These are phyloP conservation scores for Orbicella faveolata DNA, from an alignment of 64 coral and sea anemone species.

Conservation along the genomic window DNA sequence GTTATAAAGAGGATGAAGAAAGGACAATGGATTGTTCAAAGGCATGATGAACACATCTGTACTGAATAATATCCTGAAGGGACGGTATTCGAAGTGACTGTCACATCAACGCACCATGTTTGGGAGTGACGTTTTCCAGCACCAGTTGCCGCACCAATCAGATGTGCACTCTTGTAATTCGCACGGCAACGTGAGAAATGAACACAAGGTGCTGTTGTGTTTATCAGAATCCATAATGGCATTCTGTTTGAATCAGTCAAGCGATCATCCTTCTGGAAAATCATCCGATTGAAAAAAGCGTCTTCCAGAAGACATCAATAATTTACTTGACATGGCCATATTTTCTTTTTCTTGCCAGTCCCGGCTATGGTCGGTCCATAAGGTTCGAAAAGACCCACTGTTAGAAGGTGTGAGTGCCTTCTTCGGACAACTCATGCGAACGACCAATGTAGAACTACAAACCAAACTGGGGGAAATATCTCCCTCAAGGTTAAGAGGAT, in stretches of 20 bases:
- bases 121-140: no score
- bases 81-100: no score
- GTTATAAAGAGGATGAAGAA: conserved; percentile 38
- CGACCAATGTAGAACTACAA: not conserved
- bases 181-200: no score
- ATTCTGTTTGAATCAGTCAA: no score
- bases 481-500: not conserved
- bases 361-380: not conserved
- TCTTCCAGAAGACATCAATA: not conserved
- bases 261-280: not conserved
- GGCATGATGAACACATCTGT: not conserved
- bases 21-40: conserved; percentile 10
- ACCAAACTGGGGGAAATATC: not conserved
- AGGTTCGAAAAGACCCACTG: conserved; percentile 13
- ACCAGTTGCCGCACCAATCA: no score
- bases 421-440: conserved; percentile 9
- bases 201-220: no score
- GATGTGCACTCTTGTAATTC: no score
- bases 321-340: conserved; percentile 24
- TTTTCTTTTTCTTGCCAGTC: conserved; percentile 18
- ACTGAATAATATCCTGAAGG: no score
- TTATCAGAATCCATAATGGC: no score
- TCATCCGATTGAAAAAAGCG: not conserved
- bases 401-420: conserved; percentile 29
- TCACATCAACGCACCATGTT: no score